These are phyloP conservation scores for Halesus radiatus DNA, from an alignment of 1,140 invertebrate species.

Conservation along the genomic window DNA sequence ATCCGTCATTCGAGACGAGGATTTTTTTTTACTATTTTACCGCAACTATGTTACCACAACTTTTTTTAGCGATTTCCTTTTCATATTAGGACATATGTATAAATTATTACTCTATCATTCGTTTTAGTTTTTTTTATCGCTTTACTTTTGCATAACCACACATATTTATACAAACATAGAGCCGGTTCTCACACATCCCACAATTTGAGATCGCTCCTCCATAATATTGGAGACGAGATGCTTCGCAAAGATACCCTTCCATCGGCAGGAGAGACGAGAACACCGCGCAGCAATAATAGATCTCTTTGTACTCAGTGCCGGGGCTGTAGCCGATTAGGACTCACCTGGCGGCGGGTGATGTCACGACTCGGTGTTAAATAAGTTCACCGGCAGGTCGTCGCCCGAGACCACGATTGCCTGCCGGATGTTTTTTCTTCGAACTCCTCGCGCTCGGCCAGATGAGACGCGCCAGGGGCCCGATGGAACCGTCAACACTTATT, in stretches of 20 bases:
- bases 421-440: constrained; percentile 1
- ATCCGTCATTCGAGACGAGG: no score
- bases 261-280: no score
- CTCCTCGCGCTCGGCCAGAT: neutral
- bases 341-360: constrained; percentile 10
- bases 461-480: neutral
- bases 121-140: no score
- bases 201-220: neutral
- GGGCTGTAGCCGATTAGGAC: neutral
- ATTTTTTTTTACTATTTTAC: no score
- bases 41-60: no score
- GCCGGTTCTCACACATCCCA: constrained; percentile 15
- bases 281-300: no score
- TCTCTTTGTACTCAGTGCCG: constrained; percentile 3
- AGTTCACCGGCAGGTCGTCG: constrained; percentile 36
- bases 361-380: constrained; percentile 36
- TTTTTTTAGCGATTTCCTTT: no score
- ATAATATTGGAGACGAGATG: neutral
- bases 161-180: neutral
- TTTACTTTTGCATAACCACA: no score
- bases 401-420: neutral
- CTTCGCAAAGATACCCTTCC: neutral
- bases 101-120: no score
- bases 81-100: no score
- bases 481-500: neutral